Conservation (phyloP, 2,113 vertebrate species). For the Carollia perspicillata region DNA sequence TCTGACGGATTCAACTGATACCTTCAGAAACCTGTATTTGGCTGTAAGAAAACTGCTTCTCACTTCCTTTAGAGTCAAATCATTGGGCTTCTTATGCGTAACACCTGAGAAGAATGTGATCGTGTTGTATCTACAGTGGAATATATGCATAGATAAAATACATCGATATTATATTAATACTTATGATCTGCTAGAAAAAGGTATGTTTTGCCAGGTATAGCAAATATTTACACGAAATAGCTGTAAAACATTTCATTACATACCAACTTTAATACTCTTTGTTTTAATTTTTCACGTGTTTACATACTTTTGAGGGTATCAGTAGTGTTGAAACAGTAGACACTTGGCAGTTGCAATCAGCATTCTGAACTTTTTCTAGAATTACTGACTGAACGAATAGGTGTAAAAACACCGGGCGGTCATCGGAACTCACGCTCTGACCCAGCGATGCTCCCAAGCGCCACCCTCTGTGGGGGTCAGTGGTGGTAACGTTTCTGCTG, state of each 20-base stretch:
- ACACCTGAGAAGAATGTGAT: neutral
- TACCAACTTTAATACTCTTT: neutral
- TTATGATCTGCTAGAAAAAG: neutral
- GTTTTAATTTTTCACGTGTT: conserved; percentile 5
- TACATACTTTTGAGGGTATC: neutral
- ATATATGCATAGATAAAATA: neutral
- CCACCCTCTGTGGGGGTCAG: neutral
- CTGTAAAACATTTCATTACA: neutral
- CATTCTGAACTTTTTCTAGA: neutral
- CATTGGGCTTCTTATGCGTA: neutral
- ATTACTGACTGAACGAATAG: neutral
- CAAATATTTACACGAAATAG: neutral
- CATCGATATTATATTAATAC: neutral
- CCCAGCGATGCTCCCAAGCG: neutral
- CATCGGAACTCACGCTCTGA: neutral
- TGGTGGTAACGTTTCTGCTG: neutral
- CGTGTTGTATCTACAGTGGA: neutral
- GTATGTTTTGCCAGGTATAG: neutral
- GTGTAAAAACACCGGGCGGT: neutral
- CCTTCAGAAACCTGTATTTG: neutral
- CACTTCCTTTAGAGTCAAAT: neutral
- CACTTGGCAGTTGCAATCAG: neutral
- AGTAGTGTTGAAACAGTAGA: neutral
- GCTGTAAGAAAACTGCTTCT: neutral
- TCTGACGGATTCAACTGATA: neutral